These are phyloP conservation scores for Setophaga coronata DNA, from an alignment of 2,113 vertebrate species.

Conservation along the genomic window DNA sequence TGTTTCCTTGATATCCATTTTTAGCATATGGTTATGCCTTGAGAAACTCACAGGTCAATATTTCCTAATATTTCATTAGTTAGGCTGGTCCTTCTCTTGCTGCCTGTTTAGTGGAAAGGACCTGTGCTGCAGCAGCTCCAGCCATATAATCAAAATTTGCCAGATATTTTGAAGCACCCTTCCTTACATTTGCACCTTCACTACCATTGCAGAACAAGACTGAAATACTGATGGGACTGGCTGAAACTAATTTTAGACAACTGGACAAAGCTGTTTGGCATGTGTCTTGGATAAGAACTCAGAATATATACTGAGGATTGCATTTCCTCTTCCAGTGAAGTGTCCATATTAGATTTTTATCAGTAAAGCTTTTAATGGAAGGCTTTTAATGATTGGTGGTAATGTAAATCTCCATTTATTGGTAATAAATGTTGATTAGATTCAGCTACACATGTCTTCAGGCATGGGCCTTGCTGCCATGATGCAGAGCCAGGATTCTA, in stretches of 20 bases:
- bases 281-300: background rate
- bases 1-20: background rate
- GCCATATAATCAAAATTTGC: background rate
- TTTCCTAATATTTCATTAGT: background rate
- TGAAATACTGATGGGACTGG: background rate
- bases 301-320: background rate
- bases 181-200: background rate
- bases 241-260: background rate
- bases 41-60: background rate
- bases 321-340: background rate
- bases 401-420: background rate
- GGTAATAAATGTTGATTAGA: background rate
- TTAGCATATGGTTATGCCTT: background rate
- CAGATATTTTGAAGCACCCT: background rate
- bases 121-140: background rate
- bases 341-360: background rate
- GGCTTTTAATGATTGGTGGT: background rate
- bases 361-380: background rate
- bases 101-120: background rate
- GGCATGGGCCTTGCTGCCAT: background rate
- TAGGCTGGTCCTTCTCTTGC: background rate
- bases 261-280: background rate
- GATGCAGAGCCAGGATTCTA: background rate
- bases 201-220: background rate
- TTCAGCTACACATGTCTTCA: background rate